Conservation (phyloP, 2,113 vertebrate species). For the Neomonachus schauinslandi region DNA sequence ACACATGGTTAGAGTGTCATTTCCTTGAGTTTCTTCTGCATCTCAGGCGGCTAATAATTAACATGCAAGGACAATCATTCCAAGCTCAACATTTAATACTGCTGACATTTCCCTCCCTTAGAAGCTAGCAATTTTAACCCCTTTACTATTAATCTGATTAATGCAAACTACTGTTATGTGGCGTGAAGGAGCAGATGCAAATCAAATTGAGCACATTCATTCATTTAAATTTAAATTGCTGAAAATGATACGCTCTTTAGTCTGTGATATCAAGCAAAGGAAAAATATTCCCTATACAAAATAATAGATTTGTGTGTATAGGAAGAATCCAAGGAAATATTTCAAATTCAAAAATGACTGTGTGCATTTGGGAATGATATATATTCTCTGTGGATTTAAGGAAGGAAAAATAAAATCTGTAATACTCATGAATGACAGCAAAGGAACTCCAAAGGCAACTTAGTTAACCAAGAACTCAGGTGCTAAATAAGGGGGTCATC, state of each 20-base stretch:
- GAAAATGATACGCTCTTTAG: conserved; percentile 60
- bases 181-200: conserved; percentile 71
- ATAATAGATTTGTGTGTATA: conserved; percentile 66
- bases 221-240: conserved; percentile 76
- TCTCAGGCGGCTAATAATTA: conserved; percentile 79
- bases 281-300: background rate
- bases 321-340: conserved; percentile 57
- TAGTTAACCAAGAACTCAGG: background rate
- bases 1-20: background rate
- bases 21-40: conserved; percentile 72
- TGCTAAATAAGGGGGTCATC: conserved; percentile 31
- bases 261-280: conserved; percentile 61
- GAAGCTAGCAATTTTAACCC: conserved; percentile 80
- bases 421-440: conserved; percentile 37
- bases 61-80: conserved; percentile 73
- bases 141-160: conserved; percentile 84
- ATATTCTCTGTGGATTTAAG: conserved; percentile 31
- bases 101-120: conserved; percentile 63
- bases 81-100: conserved; percentile 71
- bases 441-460: background rate
- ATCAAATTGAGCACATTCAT: conserved; percentile 72
- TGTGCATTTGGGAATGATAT: conserved; percentile 46
- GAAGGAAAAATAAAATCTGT: background rate
- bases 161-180: conserved; percentile 72
- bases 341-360: conserved; percentile 59